Evolutionary conservation across 30 jellyfish, hydroid and myxozoan genomes (phyloP), one percentile per base, ranked within the genome.

Genomic region (Chironex yamaguchii): DNA sequence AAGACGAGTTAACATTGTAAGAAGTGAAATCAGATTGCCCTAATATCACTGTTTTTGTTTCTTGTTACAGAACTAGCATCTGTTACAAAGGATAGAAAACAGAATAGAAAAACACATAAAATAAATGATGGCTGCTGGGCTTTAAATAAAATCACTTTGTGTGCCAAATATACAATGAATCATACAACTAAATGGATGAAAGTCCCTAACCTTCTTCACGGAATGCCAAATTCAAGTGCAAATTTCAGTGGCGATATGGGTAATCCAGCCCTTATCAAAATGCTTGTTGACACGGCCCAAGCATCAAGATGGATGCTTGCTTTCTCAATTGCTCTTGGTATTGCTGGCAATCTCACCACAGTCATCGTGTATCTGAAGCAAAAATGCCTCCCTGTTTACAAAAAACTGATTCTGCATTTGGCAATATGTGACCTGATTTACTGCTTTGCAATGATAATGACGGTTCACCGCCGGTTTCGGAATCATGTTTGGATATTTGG

Each of bases 401-500:
- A 34, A 32, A 31, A 54, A 36, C 82, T 84, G 12, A 84, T 84
- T 4, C 36, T 84, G 9, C 85, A 84, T 32, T 49, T 84, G 34
- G 94, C 94, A 26, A 34, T 84, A 0, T 26, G 80, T 30, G 94
- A 84, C 53, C 22, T 84, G 74, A 25, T 62, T 29, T 84, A 84
- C 88, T 12, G 87, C 11, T 26, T 58, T 25, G 29, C 71, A 26
- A 76, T 42, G 29, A 84, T 71, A 17, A 65, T 84, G 31, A 70
- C 35, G 35, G 88, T 76, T 3, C 88, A 84, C 49, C 68, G 89
- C 29, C 81, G 94, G 24, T 71, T 84, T 34, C 52, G 34, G 9
- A 22, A 0, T 24, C 88, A 70, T 35, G 70, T 36, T 52, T 84
- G 94, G 94, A 63, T 26, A 28, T 84, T 84, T 54, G 94, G 94